Conservation (phyloP, 2,888 invertebrate species). For the Drosophila macrospina region DNA sequence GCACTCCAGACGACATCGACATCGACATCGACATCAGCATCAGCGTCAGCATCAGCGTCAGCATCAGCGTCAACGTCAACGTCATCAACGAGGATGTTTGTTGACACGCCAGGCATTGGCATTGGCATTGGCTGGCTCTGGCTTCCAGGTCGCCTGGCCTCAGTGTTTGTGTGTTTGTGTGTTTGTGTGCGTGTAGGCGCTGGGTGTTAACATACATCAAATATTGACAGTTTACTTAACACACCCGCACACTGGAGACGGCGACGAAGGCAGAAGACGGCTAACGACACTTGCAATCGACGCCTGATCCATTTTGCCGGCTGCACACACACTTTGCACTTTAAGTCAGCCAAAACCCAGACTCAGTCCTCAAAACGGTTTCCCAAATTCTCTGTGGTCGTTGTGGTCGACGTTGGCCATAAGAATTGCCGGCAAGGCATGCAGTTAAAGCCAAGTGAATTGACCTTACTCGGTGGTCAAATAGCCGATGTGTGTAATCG, state of each 20-base stretch:
- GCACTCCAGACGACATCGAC: slow-evolving; percentile 48
- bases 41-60: slow-evolving; percentile 44
- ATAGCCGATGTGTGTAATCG: neutral
- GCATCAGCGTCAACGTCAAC: slow-evolving; percentile 33
- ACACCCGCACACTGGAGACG: slow-evolving; percentile 41
- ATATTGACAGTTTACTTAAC: slow-evolving; percentile 81
- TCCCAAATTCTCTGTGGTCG: slow-evolving; percentile 12
- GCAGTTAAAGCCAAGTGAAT: slow-evolving; percentile 12
- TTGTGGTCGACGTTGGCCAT: slow-evolving; percentile 4
- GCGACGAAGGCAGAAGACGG: slow-evolving; percentile 18
- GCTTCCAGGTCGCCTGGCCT: slow-evolving; percentile 12
- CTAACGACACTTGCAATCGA: slow-evolving; percentile 57
- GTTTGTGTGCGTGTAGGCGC: slow-evolving; percentile 38
- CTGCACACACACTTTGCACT: slow-evolving; percentile 15
- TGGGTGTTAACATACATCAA: slow-evolving; percentile 81
- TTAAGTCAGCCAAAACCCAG: slow-evolving; percentile 22
- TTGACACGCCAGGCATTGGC: slow-evolving; percentile 67
- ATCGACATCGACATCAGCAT: slow-evolving; percentile 28
- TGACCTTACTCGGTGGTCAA: neutral
- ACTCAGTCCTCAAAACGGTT: neutral
- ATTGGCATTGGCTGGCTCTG: slow-evolving; percentile 25
- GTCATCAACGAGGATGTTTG: slow-evolving; percentile 63
- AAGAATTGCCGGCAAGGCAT: neutral
- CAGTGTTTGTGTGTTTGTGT: slow-evolving; percentile 15
- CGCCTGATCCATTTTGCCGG: slow-evolving; percentile 22